Base-by-base conservation (phyloP, 2,888 invertebrate genomes). In the Creontiades dilutus region DNA sequence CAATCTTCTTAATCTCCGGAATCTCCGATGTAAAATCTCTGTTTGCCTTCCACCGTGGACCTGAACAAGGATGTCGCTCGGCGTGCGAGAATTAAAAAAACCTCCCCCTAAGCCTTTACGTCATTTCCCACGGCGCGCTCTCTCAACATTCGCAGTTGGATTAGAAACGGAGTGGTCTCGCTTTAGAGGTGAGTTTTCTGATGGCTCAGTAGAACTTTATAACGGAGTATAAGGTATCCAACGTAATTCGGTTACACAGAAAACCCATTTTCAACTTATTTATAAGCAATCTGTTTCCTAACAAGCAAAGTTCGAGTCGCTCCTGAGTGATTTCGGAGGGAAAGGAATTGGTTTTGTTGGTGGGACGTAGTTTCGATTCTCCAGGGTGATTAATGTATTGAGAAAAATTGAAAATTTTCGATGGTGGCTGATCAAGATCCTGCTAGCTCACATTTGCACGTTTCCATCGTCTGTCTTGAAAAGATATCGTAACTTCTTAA, bases 251-350 rank as follows among this genome's bases (percentile, higher is more conserved):
- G 37, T 85, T 85, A 85, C 85, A 85, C 61, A 52, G 85, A 57
- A 85, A 85, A 85, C 85, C 85, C 61, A 85, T 85, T 85, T 48
- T 85, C 61, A 85, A 85, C 85, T 85, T 61, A 85, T 85, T 61
- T 85, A 85, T 61, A 85, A 85, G 85, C 85, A 85, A 85, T 85
- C 61, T 57, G 85, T 57, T 57, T 55, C 23, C 55, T 85, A 85
- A 85, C 85, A 27, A 61, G 85, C 61, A 55, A 55, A 61, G 85
- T 57, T 57, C 11, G 85, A 28, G 12, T 52, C 37, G 27, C 13
- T 19, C 55, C 27, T 61, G 7, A 11, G 7, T 5, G 68, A 23
- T 68, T 68, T 13, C 9, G 68, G 11, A 19, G 1, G 23, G 13
- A 13, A n/a, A 27, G 27, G 27, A 68, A 68, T 68, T 27, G 68